phyloP scores from a whole-genome alignment of 2,113 vertebrate genomes.

The Noctilio leporinus region DNA sequence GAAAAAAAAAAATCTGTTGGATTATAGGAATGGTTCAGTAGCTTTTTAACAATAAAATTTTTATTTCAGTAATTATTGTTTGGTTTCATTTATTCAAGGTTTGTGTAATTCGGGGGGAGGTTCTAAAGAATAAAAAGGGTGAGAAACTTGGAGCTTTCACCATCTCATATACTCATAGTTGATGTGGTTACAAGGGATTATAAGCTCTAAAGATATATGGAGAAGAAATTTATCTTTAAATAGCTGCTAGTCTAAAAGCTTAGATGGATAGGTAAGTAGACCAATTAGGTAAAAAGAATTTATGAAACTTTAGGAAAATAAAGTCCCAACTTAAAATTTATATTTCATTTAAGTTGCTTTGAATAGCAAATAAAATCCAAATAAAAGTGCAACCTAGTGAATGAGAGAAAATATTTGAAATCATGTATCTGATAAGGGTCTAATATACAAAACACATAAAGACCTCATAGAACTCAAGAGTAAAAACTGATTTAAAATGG shows the following conservation, averaged over 20 bases:
- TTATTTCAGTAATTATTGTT: background rate
- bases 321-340: background rate
- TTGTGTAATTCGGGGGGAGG: accelerated
- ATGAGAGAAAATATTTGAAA: background rate
- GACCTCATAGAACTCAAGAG: background rate
- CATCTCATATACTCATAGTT: background rate
- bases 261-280: background rate
- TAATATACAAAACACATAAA: background rate
- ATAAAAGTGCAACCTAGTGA: background rate
- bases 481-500: background rate
- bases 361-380: background rate
- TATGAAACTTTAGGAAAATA: background rate
- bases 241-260: background rate
- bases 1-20: slow-evolving; percentile 4
- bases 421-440: background rate
- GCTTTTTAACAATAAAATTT: slow-evolving; percentile 23
- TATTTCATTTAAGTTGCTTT: background rate
- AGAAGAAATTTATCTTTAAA: background rate
- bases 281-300: background rate
- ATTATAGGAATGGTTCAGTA: background rate
- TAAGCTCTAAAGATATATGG: background rate
- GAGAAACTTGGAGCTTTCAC: background rate
- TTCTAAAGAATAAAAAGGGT: background rate
- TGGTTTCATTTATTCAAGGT: background rate
- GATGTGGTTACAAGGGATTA: background rate